Percentiles rank a stretch among this genome's conserved stretches.
Evolutionary conservation across 2,113 vertebrate genomes (phyloP).

Genomic region (Rhegmatorhina hoffmannsi): DNA sequence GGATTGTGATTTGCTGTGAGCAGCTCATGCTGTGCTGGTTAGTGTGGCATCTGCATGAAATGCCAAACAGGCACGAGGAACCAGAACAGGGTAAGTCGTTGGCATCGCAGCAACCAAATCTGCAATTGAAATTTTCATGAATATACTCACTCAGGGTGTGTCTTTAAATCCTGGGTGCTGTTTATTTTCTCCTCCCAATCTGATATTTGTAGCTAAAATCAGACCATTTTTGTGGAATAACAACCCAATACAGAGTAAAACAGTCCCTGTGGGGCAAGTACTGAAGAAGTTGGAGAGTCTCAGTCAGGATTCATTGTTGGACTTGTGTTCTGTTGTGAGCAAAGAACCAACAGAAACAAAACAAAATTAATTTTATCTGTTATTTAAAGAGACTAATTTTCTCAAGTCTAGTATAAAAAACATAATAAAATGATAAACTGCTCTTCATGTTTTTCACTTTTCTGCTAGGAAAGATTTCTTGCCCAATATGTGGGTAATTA

Average conservation of each 20-base stretch:
- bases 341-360: neutral
- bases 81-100: constrained; percentile 11
- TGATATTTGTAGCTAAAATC: constrained; percentile 1
- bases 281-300: neutral
- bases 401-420: neutral
- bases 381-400: neutral
- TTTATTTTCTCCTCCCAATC: constrained; percentile 26
- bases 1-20: constrained; percentile 1
- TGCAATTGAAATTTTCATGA: constrained; percentile 20
- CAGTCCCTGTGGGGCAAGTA: neutral
- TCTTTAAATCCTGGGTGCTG: neutral
- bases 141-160: neutral
- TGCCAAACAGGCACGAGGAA: constrained; percentile 6
- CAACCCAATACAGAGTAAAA: neutral
- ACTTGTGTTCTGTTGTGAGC: neutral
- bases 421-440: neutral
- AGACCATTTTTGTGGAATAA: neutral
- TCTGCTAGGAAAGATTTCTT: neutral
- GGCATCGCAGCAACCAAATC: constrained; percentile 19
- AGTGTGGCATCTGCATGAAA: neutral
- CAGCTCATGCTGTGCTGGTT: constrained; percentile 10
- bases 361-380: neutral
- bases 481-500: neutral
- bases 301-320: neutral
- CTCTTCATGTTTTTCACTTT: neutral